These are phyloP conservation scores for Archips crataeganus DNA, from an alignment of 2,888 invertebrate species.

Conservation along the genomic window DNA sequence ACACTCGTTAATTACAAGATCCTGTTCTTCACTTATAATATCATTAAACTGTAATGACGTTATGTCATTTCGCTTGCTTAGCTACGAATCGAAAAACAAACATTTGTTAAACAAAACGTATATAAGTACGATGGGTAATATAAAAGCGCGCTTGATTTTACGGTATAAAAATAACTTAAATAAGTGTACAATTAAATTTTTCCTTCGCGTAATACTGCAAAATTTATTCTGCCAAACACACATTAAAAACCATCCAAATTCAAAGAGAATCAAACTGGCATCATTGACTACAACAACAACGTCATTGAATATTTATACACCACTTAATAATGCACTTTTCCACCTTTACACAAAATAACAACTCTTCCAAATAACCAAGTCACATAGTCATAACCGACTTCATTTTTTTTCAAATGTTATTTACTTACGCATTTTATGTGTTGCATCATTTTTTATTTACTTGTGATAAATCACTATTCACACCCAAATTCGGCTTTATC, in stretches of 20 bases:
- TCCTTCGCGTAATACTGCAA: background rate
- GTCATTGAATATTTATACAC: background rate
- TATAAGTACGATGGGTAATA: no score
- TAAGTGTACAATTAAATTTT: background rate
- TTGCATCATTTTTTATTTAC: conserved; percentile 55
- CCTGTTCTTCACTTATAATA: background rate
- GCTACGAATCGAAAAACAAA: no score
- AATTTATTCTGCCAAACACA: background rate
- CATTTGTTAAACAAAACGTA: no score
- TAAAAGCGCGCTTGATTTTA: background rate
- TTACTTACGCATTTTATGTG: conserved; percentile 64
- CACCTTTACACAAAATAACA: background rate
- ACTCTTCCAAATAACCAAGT: background rate
- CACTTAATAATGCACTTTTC: background rate
- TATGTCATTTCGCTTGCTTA: no score
- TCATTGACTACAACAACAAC: background rate
- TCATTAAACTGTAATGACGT: background rate
- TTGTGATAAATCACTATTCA: conserved; percentile 8
- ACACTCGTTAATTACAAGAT: background rate
- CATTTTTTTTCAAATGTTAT: conserved; percentile 8
- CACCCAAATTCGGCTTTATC: background rate
- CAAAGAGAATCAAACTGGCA: background rate
- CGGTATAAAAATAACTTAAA: background rate
- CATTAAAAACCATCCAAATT: background rate
- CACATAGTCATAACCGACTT: background rate